A percentile compares a stretch with the other conserved stretches of the same genome.
Conservation (phyloP, 2,113 vertebrate species). For the Tautogolabrus adspersus region DNA sequence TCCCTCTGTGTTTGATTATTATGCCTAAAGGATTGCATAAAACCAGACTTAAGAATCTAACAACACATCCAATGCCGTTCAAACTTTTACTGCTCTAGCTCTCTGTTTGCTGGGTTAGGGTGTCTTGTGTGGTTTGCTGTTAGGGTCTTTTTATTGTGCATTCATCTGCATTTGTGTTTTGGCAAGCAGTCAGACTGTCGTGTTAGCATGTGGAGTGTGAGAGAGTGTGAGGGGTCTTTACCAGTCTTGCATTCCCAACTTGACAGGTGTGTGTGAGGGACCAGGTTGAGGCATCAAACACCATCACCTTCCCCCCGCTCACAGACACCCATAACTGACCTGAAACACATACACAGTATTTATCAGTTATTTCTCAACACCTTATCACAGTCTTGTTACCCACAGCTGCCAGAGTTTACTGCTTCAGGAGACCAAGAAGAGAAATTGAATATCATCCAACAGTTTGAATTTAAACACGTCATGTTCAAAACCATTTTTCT, state of each 20-base stretch:
- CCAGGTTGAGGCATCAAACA: slow-evolving; percentile 96
- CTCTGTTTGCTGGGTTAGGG: background rate
- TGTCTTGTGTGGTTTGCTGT: background rate
- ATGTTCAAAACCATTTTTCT: slow-evolving; percentile 2
- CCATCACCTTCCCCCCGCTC: slow-evolving; percentile 89
- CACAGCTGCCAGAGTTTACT: slow-evolving; percentile 13
- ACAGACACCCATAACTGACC: slow-evolving; percentile 91
- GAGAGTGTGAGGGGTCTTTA: slow-evolving; percentile 60
- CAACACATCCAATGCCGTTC: background rate
- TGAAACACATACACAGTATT: slow-evolving; percentile 59
- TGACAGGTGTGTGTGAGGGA: slow-evolving; percentile 89
- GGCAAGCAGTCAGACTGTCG: background rate
- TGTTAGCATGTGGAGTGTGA: background rate
- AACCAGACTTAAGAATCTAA: background rate
- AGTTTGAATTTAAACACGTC: slow-evolving; percentile 36
- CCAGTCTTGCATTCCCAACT: slow-evolving; percentile 89
- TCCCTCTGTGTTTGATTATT: too few relatives aligned
- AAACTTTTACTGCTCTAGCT: background rate
- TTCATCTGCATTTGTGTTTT: background rate
- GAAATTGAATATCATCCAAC: slow-evolving; percentile 1
- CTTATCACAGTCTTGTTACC: slow-evolving; percentile 8
- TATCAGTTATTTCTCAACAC: slow-evolving; percentile 17
- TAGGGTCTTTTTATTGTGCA: background rate
- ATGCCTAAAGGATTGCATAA: background rate
- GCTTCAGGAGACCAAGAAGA: background rate